phyloP scores from a whole-genome alignment of 2,113 vertebrate genomes.

The Montifringilla adamsi region DNA sequence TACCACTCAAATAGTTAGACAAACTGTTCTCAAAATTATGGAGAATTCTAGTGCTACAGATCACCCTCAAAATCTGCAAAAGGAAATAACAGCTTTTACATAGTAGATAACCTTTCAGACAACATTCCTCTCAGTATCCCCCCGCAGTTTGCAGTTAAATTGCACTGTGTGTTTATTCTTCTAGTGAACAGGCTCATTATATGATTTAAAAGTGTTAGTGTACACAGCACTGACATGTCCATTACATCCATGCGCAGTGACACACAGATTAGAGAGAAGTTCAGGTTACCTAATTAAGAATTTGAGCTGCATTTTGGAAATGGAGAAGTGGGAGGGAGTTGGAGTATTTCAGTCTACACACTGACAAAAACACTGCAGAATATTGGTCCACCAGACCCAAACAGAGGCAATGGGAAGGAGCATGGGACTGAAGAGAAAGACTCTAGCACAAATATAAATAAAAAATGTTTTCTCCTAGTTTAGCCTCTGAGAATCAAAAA shows the following conservation, averaged over 20 bases:
- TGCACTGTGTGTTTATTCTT: slow-evolving; percentile 13
- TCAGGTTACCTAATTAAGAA: slow-evolving; percentile 24
- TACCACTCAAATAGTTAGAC: not conserved
- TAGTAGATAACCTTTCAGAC: not conserved
- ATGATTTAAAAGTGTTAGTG: not conserved
- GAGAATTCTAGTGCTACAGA: not conserved
- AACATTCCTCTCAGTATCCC: not conserved
- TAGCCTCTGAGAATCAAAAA: not conserved
- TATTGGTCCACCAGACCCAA: not conserved
- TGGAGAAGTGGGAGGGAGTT: not conserved
- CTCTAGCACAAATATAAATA: not conserved
- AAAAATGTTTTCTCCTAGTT: not conserved
- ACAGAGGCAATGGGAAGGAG: not conserved
- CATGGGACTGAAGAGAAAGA: not conserved
- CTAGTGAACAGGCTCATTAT: slow-evolving; percentile 12
- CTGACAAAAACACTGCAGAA: not conserved
- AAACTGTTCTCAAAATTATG: not conserved
- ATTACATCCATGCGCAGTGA: not conserved
- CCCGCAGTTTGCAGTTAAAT: not conserved
- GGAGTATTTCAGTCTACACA: not conserved
- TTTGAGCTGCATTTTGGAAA: slow-evolving; percentile 20
- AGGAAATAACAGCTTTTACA: not conserved
- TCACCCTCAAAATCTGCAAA: not conserved
- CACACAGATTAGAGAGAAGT: not conserved
- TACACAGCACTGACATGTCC: not conserved